phyloP scores from a whole-genome alignment of 2,888 invertebrate species.

The Drosophila nr. medialis region DNA sequence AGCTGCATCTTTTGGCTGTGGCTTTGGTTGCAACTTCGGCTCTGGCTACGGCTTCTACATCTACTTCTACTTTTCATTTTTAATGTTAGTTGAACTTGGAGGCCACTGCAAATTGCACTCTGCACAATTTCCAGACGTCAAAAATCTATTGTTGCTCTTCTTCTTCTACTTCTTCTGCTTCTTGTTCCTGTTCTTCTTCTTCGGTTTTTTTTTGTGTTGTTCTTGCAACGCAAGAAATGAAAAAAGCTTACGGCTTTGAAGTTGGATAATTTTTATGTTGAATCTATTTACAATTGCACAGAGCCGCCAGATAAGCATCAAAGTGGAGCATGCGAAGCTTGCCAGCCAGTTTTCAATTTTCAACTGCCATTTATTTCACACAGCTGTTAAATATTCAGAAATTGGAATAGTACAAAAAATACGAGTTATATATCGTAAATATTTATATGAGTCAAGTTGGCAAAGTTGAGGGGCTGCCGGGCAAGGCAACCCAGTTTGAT shows the following conservation, averaged over 20 bases:
- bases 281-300: constrained; percentile 32
- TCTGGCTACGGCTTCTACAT: neutral
- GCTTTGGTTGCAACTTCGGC: constrained; percentile 8
- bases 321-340: constrained; percentile 52
- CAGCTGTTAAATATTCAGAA: neutral
- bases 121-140: constrained; percentile 59
- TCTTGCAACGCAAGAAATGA: neutral
- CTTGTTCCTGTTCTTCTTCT: constrained; percentile 1
- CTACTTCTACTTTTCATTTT: constrained; percentile 28
- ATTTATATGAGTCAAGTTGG: neutral
- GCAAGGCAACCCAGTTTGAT: neutral
- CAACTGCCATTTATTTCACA: neutral
- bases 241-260: constrained; percentile 5
- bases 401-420: neutral
- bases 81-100: constrained; percentile 78
- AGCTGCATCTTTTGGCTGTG: constrained; percentile 26
- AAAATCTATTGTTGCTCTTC: constrained; percentile 50
- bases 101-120: constrained; percentile 76
- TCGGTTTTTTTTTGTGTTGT: neutral
- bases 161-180: neutral
- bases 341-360: neutral
- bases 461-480: neutral
- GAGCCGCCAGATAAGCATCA: constrained; percentile 46
- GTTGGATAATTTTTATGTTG: constrained; percentile 30
- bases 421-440: neutral